Evolutionary conservation across 2,113 vertebrate species (phyloP).

Genomic region (Furnarius figulus): DNA sequence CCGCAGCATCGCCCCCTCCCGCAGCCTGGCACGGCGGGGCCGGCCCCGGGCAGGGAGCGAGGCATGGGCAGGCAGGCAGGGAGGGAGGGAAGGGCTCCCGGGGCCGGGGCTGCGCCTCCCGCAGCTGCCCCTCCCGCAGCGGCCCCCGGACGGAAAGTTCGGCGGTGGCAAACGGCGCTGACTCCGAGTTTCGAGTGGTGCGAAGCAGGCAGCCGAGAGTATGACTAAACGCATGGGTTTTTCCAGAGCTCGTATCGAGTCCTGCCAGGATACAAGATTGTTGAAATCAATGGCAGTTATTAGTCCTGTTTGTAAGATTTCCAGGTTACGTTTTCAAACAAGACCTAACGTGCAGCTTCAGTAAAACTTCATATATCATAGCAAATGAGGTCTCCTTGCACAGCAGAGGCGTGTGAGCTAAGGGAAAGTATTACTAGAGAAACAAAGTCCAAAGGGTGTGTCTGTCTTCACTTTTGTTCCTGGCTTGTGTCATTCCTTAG

Average conservation of each 20-base stretch:
- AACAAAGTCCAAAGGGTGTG: background rate
- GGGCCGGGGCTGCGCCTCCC: no score
- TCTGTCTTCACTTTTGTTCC: background rate
- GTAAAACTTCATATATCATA: background rate
- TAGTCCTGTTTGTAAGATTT: background rate
- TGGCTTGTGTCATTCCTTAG: background rate
- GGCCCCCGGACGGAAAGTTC: background rate
- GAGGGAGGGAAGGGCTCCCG: background rate
- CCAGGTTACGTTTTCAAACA: background rate
- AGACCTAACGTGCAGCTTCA: background rate
- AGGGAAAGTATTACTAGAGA: background rate
- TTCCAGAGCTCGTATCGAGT: background rate
- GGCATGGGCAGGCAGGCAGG: no score
- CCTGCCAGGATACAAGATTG: background rate
- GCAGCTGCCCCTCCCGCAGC: background rate
- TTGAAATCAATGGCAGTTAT: background rate
- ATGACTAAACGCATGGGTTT: background rate
- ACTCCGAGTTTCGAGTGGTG: background rate
- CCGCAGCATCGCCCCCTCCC: background rate
- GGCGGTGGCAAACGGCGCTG: background rate
- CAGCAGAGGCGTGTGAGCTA: background rate
- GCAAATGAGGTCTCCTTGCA: background rate
- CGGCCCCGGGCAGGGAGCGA: background rate
- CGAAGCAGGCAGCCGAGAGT: background rate
- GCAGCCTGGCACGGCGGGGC: no score